Conservation (phyloP, 30 jellyfish, hydroid and myxozoan genomes). For the Phacellophora camtschatica region DNA sequence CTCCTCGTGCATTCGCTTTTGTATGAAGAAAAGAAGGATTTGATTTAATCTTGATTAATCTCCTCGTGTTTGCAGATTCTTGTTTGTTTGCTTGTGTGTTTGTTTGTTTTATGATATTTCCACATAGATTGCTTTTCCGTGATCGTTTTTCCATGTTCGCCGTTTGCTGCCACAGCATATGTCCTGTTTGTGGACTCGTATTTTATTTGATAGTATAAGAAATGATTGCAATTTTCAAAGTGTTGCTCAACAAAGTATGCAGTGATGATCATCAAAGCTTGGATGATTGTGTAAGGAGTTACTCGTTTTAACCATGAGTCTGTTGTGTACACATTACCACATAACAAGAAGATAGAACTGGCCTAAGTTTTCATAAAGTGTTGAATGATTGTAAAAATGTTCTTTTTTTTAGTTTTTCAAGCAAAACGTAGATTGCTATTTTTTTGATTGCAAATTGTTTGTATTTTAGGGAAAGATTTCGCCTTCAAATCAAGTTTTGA, state of each 20-base stretch:
- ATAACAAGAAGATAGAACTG: too few species aligned
- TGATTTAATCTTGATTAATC: background rate
- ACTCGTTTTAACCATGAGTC: too few species aligned
- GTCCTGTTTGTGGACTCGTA: too few species aligned
- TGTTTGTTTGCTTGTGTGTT: too few species aligned
- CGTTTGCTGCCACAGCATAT: too few species aligned
- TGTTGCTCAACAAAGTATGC: background rate
- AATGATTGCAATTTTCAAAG: slow-evolving; percentile 23
- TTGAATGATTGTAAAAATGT: too few species aligned
- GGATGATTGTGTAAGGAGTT: background rate
- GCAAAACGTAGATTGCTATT: too few species aligned
- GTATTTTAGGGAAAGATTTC: slow-evolving; percentile 71
- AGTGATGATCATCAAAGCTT: background rate
- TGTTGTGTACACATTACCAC: too few species aligned
- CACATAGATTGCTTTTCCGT: background rate
- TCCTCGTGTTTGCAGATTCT: background rate
- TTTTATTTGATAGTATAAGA: background rate
- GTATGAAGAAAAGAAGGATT: background rate
- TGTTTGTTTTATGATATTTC: background rate
- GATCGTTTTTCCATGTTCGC: background rate
- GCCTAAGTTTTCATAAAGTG: too few species aligned
- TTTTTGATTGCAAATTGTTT: too few species aligned
- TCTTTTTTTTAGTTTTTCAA: too few species aligned
- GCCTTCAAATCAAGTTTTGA: slow-evolving; percentile 45
- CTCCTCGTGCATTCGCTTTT: background rate